A percentile compares a stretch with the other conserved stretches of the same genome.
These are phyloP conservation scores for Cotesia typhae DNA, from an alignment of 1,140 invertebrate genomes.

Conservation along the genomic window DNA sequence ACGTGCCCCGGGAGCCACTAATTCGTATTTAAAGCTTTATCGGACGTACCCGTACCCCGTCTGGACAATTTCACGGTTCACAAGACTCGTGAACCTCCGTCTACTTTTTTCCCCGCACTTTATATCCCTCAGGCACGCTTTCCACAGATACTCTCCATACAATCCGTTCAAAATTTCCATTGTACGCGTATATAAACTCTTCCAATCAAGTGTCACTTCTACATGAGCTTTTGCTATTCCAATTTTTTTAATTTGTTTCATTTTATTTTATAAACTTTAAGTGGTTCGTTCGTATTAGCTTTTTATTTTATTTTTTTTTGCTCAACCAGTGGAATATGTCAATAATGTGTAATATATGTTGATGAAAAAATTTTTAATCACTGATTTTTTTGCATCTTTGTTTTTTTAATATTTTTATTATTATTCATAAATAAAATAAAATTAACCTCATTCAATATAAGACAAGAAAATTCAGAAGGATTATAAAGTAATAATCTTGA, in stretches of 20 bases:
- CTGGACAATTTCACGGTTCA: constrained; percentile 61
- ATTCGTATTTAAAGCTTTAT: constrained; percentile 65
- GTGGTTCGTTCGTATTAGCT: too few species aligned
- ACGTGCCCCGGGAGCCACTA: constrained; percentile 49
- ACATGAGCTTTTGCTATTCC: background rate
- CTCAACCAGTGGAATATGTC: too few species aligned
- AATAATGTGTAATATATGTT: too few species aligned
- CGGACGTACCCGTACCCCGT: constrained; percentile 51
- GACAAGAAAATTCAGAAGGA: too few species aligned
- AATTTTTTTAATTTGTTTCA: background rate
- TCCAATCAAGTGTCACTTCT: constrained; percentile 3
- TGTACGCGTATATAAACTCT: background rate
- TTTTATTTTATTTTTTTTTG: too few species aligned
- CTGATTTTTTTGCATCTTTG: too few species aligned
- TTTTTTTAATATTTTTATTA: too few species aligned
- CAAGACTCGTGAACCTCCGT: constrained; percentile 45
- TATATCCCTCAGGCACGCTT: background rate
- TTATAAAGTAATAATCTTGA: too few species aligned
- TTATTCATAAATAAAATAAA: too few species aligned
- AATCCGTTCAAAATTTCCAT: constrained; percentile 30
- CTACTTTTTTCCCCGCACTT: constrained; percentile 10
- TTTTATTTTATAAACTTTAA: background rate
- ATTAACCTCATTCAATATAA: too few species aligned
- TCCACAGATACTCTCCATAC: background rate
- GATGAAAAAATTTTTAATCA: too few species aligned